Base-by-base conservation (phyloP, 2,888 invertebrate genomes). In the Sminthurides aquaticus region DNA sequence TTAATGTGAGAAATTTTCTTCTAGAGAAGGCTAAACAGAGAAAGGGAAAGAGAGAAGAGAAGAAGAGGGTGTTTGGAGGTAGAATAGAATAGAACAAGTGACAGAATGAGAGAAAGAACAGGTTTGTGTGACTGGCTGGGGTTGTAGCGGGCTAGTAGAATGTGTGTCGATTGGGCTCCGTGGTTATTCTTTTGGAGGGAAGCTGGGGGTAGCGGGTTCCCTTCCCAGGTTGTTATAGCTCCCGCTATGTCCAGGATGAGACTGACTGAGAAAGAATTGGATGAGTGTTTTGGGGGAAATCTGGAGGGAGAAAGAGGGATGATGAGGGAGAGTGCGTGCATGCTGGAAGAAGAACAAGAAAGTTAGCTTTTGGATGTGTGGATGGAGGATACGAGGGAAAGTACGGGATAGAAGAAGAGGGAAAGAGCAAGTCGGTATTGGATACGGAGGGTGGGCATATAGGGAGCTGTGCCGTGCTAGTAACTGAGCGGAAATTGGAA, bases 401-500 rank as follows among this genome's bases (percentile, higher is more conserved):
- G n/a, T n/a, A n/a, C n/a, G n/a, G n/a, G n/a, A n/a, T n/a, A n/a
- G n/a, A n/a, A n/a, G n/a, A n/a, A n/a, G n/a, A n/a, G n/a, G 57
- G 20, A n/a, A 49, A 58, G 48, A 49, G 43, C n/a, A 48, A 43
- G 48, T 34, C 8, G 8, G 43, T 34, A 15, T 34, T 34, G 15
- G 15, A 15, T 34, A 34, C 5, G 43, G 15, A 34, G 43, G 43
- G 43, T 63, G 63, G 49, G 49, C 49, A 62, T n/a, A 56, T 62
- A 49, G 28, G 62, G 48, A 57, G 56, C 57, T 63, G 63, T 63
- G 63, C 63, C 52, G 57, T 57, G 62, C 48, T 57, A 57, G 58
- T 49, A 63, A 49, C 58, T 49, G 49, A 57, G 52, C 63, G 63
- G 63, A 63, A 63, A 63, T 63, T 49, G 63, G 63, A 63, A 63